Evolutionary conservation across 2,888 invertebrate genomes (phyloP).

Genomic region (Thera britannica): DNA sequence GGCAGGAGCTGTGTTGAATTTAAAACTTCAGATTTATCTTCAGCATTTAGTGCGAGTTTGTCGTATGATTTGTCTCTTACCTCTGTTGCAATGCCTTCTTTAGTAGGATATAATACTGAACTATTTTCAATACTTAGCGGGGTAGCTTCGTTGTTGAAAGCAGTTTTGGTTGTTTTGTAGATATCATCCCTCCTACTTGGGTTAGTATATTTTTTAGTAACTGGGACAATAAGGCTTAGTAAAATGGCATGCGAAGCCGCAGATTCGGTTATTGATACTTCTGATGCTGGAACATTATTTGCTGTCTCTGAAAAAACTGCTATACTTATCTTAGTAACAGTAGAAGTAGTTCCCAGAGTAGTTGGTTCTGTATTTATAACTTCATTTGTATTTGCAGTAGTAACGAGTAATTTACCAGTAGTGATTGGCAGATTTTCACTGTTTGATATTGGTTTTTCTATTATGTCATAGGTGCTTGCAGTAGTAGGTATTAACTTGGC

Average conservation of each 20-base stretch:
- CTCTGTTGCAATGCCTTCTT: conserved; percentile 3
- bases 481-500: neutral
- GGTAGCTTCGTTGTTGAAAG: neutral
- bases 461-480: neutral
- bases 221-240: neutral
- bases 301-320: neutral
- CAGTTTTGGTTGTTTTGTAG: neutral
- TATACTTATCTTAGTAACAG: conserved; percentile 4
- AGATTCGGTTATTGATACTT: neutral
- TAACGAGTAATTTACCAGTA: neutral
- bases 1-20: neutral
- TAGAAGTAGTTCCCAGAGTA: neutral
- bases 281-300: neutral
- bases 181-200: too few species aligned
- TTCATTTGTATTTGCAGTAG: neutral
- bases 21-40: neutral
- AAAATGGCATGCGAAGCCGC: neutral
- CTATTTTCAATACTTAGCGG: neutral
- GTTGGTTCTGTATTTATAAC: conserved; percentile 3
- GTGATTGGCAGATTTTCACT: neutral
- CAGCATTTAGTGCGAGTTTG: neutral
- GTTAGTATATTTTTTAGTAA: neutral
- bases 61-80: neutral
- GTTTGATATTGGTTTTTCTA: neutral
- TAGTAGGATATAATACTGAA: conserved; percentile 5